Evolutionary conservation across 2,888 invertebrate genomes (phyloP).

Genomic region (Laspeyria flexula): DNA sequence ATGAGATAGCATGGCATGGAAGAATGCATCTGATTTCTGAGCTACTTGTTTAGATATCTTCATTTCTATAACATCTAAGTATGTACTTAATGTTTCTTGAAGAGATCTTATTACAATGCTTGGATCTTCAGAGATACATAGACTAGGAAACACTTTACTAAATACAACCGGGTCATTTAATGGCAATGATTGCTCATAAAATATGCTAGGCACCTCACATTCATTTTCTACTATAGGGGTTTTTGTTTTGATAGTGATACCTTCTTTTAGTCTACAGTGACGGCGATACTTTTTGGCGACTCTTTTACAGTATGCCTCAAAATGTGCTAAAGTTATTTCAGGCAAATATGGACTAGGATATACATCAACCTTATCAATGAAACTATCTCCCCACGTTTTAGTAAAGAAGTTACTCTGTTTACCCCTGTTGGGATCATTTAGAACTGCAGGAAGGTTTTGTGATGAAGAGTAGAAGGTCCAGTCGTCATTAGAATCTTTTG

Average conservation of each 20-base stretch:
- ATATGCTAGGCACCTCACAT: conserved; percentile 93
- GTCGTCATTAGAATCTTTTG: conserved; percentile 76
- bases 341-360: conserved; percentile 93
- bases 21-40: conserved; percentile 98
- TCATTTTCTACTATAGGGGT: conserved; percentile 81
- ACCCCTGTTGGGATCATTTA: conserved; percentile 97
- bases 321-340: conserved; percentile 93
- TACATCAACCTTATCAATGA: conserved; percentile 93
- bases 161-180: conserved; percentile 93
- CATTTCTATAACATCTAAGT: conserved; percentile 97
- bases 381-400: conserved; percentile 98
- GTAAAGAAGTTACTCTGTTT: conserved; percentile 97
- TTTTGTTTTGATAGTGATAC: conserved; percentile 69
- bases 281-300: conserved; percentile 89
- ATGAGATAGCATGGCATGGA: conserved; percentile 99
- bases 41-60: conserved; percentile 97
- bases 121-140: conserved; percentile 84
- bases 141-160: conserved; percentile 92
- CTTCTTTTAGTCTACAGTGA: conserved; percentile 86
- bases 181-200: conserved; percentile 92
- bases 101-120: conserved; percentile 89
- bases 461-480: conserved; percentile 97
- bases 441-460: conserved; percentile 97
- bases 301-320: conserved; percentile 94
- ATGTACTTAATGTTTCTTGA: conserved; percentile 97